Percentiles rank a stretch among this genome's conserved stretches.
These are phyloP conservation scores for Leptinotarsa texana DNA, from an alignment of 1,140 invertebrate genomes.

Conservation along the genomic window DNA sequence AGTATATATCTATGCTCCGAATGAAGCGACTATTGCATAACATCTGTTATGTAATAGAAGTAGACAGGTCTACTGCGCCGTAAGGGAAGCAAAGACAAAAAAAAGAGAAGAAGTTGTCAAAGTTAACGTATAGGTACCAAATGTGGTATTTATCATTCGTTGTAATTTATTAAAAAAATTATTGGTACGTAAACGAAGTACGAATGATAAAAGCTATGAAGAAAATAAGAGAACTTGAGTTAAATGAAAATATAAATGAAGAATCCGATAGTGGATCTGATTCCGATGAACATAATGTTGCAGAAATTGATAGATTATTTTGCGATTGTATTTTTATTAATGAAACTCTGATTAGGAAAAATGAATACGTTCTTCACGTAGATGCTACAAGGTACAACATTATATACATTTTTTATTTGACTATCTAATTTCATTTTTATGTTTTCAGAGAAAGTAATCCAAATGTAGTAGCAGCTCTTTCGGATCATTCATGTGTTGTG, in stretches of 20 bases:
- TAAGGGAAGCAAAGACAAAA: no score
- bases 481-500: slow-evolving; percentile 41
- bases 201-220: no score
- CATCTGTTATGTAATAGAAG: no score
- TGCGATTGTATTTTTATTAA: slow-evolving; percentile 5
- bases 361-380: slow-evolving; percentile 47
- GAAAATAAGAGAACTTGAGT: neutral
- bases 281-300: slow-evolving; percentile 7
- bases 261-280: neutral
- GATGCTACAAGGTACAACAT: slow-evolving; percentile 40
- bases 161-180: no score
- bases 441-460: slow-evolving; percentile 39
- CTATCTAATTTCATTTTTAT: slow-evolving; percentile 25
- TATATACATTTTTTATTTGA: slow-evolving; percentile 13
- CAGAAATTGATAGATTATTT: slow-evolving; percentile 8
- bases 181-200: no score
- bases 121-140: no score
- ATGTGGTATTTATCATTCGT: no score
- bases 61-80: no score
- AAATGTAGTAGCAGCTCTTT: slow-evolving; percentile 39
- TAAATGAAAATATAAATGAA: neutral
- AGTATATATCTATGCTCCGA: no score
- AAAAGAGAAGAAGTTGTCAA: no score
- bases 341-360: slow-evolving; percentile 10
- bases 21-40: no score